Evolutionary conservation across 1,140 invertebrate genomes (phyloP), one percentile per base, ranked within the genome.

Genomic region (Rhopalosiphum padi): DNA sequence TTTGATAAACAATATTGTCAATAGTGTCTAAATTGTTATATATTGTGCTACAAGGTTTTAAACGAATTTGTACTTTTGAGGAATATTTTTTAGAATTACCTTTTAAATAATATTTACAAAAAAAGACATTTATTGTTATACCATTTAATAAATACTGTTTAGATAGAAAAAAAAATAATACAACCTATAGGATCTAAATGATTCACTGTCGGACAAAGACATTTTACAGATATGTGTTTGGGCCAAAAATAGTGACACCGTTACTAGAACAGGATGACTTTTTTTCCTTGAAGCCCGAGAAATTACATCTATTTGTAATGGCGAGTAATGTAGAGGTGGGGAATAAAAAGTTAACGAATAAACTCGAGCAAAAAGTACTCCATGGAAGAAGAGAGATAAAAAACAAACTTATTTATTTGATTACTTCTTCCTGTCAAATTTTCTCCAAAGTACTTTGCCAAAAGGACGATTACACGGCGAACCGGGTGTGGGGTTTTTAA

Each of bases 361-460:
- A 82, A 77, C 90, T 91, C 30, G 90, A 51, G 48, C 60, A 37
- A 92, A 92, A 92, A 82, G 91, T 92, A 82, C 46, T 51, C 21
- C 22, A 77, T 51, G 60, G 91, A 92, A 92, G 46, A 53, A 85
- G 43, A 83, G 23, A 92, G 91, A 92, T 92, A 92, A 92, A 92
- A 92, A 68, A 77, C 60, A 91, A 91, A 91, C 55, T 82, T 92
- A 92, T 92, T 92, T 92, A 92, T 92, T 92, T 92, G 91, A 92
- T 92, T 92, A 92, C 68, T 92, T 92, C 68, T 92, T 92, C 91
- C 68, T 92, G 91, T 92, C 91, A 92, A 92, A 92, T 82, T 92
- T 92, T 83, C 77, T 82, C 46, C 43, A 48, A 51, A 92, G 60
- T 92, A 82, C 68, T 92, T 82, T 92, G 68, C 91, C 91, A 92